Evolutionary conservation across 2,113 vertebrate species (phyloP).

Genomic region (Rhadina sibilatrix): DNA sequence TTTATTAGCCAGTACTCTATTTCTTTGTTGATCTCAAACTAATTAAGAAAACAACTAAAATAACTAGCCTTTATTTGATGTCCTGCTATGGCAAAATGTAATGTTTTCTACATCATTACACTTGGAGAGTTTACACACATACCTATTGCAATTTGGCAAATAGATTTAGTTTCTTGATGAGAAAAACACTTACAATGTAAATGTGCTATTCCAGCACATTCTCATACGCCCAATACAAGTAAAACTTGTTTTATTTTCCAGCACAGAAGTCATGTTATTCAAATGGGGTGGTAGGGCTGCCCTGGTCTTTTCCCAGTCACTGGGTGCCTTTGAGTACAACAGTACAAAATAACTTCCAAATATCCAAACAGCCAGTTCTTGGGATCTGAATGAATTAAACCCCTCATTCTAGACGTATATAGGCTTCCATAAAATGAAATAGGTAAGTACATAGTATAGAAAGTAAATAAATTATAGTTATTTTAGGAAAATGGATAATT

Average conservation of each 20-base stretch:
- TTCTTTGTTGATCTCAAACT: not conserved
- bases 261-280: not conserved
- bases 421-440: not conserved
- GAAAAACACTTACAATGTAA: not conserved
- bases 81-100: not conserved
- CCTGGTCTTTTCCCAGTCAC: fast-evolving
- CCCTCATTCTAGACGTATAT: not conserved
- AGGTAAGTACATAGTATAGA: not conserved
- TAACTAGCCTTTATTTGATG: not conserved
- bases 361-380: not conserved
- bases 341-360: not conserved
- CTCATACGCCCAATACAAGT: not conserved
- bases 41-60: not conserved
- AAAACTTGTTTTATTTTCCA: not conserved
- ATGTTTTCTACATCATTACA: not conserved
- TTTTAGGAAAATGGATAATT: not conserved
- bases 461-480: not conserved
- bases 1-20: not conserved
- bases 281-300: fast-evolving
- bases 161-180: not conserved
- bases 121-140: not conserved
- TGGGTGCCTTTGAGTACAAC: not conserved
- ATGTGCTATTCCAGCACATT: not conserved
- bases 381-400: not conserved
- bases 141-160: not conserved